Percentiles rank a stretch among this genome's conserved stretches.
Evolutionary conservation across 2,888 invertebrate species (phyloP).

Genomic region (Trypoxylon attenuatum): DNA sequence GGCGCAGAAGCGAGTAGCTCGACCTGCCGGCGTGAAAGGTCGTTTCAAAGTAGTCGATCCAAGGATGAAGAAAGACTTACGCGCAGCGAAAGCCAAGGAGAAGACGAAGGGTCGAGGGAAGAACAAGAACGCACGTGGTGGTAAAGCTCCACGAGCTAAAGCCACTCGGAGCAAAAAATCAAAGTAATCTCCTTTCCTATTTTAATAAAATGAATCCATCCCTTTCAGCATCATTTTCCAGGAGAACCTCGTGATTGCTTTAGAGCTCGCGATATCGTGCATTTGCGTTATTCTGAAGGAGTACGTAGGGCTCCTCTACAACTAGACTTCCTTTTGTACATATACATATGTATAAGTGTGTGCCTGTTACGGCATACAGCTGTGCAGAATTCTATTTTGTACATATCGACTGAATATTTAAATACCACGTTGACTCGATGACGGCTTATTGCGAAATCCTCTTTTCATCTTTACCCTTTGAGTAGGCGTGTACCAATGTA

Average conservation of each 20-base stretch:
- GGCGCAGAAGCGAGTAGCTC: constrained; percentile 83
- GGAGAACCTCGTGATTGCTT: neutral
- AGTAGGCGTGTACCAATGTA: too few relatives aligned
- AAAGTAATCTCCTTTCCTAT: constrained; percentile 20
- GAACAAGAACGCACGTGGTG: constrained; percentile 67
- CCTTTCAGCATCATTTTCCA: neutral
- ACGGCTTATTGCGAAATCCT: too few relatives aligned
- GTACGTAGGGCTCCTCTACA: too few relatives aligned
- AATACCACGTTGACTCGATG: neutral
- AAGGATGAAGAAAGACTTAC: constrained; percentile 95
- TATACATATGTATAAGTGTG: too few relatives aligned
- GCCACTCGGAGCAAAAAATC: constrained; percentile 36
- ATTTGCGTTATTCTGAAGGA: too few relatives aligned
- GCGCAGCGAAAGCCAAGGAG: constrained; percentile 80
- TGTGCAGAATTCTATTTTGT: constrained; percentile 26
- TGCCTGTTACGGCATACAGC: constrained; percentile 8
- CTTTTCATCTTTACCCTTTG: too few relatives aligned
- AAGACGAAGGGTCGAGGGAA: constrained; percentile 75
- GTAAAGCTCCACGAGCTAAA: constrained; percentile 61
- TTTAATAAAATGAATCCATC: neutral
- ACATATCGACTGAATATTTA: constrained; percentile 12
- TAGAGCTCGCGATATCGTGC: neutral
- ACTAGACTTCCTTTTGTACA: constrained; percentile 21
- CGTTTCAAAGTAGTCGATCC: constrained; percentile 96
- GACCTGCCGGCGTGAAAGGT: constrained; percentile 93